Evolutionary conservation across 2,797 vertebrate species (phyloP).

Genomic region (Onychomys leucogaster): DNA sequence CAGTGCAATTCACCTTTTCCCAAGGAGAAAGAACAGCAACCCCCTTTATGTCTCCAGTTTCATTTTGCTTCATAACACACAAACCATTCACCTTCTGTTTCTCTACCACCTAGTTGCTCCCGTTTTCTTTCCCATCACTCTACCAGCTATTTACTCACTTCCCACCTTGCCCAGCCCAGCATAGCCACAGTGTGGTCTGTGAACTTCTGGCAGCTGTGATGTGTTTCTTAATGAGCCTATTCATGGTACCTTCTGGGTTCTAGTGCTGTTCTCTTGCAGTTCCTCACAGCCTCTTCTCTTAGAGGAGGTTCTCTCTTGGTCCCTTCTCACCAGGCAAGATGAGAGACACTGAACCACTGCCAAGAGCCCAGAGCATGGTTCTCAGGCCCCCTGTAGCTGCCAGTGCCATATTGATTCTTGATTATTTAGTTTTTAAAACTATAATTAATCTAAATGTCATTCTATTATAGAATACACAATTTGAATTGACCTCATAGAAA

Average conservation of each 20-base stretch:
- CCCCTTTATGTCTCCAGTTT: no score
- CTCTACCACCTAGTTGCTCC: background rate
- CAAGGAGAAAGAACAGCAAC: no score
- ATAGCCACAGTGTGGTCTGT: background rate
- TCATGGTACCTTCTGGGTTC: background rate
- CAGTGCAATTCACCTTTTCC: no score
- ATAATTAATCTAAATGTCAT: slow-evolving; percentile 11
- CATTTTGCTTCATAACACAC: no score
- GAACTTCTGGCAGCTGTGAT: background rate
- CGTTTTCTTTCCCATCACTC: background rate
- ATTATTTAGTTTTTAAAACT: background rate
- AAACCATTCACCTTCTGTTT: no score
- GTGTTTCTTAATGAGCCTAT: background rate
- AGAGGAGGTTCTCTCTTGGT: background rate
- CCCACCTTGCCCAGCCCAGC: background rate
- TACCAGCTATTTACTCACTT: background rate
- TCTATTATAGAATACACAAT: background rate
- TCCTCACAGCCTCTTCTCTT: background rate
- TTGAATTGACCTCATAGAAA: background rate
- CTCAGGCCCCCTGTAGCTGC: background rate
- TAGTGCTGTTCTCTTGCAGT: background rate
- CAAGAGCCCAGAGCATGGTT: background rate
- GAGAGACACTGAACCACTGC: background rate
- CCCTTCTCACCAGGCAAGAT: background rate
- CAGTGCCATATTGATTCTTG: background rate